Evolutionary conservation across 2,113 vertebrate species (phyloP), one percentile per base, ranked within the genome.

Genomic region (Aphyosemion australe): DNA sequence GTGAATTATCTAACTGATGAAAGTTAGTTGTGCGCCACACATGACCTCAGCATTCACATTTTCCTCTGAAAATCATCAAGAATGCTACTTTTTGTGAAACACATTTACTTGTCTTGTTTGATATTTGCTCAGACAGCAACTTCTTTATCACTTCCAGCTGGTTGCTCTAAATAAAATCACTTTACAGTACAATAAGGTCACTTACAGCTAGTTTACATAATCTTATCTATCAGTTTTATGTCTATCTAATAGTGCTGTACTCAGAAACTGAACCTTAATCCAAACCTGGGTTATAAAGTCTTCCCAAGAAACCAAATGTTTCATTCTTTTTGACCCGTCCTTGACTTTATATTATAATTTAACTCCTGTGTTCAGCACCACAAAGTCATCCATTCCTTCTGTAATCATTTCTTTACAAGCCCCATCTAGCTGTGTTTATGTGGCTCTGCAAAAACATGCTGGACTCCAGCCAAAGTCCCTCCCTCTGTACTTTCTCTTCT

Each of bases 401-500:
- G 11, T 32, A 7, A 32, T 41, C 39, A 8, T 41, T 48, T 3
- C 9, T 19, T 19, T 18, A 18, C 2, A 41, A 56, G 34, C 34
- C 16, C 8, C 53, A 2, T 39, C 20, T 8, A 19, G 19, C 43
- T 62, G 50, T 59, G 39, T 67, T 69, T 61, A 19, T 66, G 49
- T 16, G 16, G 26, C 50, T 13, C 54, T 60, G 53, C 58, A 71
- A 26, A 66, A 47, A 57, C 32, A 53, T 37, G 15, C 18, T 73
- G 70, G 64, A 74, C 16, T 56, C 8, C 0, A 2, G 7, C 74
- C 72, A 67, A 8, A 59, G 57, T 51, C 46, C 79, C 52, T 2
- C 62, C 72, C 68, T 60, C 19, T 78, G n/a, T 84, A 15, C 69
- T 57, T 78, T 69, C 26, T 61, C 32, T 71, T 65, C 61, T 41